Conservation (phyloP, 2,888 invertebrate genomes). For the Drosophila trichaetosa region DNA sequence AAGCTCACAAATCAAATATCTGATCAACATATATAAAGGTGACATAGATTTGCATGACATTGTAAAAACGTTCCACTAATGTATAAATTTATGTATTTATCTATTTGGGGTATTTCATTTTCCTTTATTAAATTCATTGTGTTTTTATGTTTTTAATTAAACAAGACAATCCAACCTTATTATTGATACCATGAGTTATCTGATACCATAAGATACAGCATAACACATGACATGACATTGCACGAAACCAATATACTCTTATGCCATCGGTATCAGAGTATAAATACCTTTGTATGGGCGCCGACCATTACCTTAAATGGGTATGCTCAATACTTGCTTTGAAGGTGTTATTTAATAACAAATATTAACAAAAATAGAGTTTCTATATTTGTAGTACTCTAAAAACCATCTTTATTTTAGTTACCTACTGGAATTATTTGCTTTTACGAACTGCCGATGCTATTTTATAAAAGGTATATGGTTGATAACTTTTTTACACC, state of each 20-base stretch:
- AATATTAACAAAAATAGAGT: too few species aligned
- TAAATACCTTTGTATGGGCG: neutral
- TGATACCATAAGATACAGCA: neutral
- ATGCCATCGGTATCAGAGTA: neutral
- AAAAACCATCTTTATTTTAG: neutral
- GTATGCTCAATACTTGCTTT: neutral
- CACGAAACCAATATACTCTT: neutral
- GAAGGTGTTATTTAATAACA: neutral
- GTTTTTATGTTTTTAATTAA: too few species aligned
- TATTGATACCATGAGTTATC: neutral
- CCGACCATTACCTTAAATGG: neutral
- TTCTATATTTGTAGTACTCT: neutral
- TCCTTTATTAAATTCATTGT: too few species aligned
- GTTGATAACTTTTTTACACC: neutral
- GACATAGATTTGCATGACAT: neutral
- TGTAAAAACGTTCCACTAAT: neutral
- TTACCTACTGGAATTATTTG: neutral
- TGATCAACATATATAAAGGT: too few species aligned
- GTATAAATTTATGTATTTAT: neutral
- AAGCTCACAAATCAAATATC: too few species aligned
- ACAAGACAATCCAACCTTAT: too few species aligned
- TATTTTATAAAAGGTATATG: neutral
- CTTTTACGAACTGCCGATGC: neutral
- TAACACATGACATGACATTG: neutral
- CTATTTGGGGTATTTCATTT: neutral